phyloP scores from a whole-genome alignment of 2,113 vertebrate species.

The Sterrhoptilus dennistouni region DNA sequence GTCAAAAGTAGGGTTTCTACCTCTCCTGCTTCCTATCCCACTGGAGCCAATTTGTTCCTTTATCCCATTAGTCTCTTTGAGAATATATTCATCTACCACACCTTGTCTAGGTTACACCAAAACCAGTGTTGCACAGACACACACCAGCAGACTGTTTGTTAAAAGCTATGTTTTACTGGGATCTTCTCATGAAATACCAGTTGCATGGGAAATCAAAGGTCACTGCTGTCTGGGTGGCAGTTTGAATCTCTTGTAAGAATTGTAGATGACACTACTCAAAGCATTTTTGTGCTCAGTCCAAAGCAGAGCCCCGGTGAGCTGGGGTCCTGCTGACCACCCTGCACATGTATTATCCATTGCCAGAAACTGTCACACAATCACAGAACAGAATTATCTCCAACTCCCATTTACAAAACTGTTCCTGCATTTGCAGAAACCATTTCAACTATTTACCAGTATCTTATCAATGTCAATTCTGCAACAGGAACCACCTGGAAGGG shows the following conservation, averaged over 20 bases:
- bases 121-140: background rate
- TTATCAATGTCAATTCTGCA: background rate
- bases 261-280: background rate
- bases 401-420: background rate
- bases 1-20: background rate
- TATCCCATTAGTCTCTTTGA: background rate
- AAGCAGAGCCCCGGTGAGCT: background rate
- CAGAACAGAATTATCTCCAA: background rate
- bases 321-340: background rate
- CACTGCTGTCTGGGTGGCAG: background rate
- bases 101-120: background rate
- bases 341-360: rapidly evolving
- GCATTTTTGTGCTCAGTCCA: background rate
- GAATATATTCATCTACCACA: background rate
- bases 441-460: background rate
- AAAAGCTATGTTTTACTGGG: background rate
- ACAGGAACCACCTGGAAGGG: background rate
- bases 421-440: background rate
- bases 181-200: background rate
- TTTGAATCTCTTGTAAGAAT: background rate
- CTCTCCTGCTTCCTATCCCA: background rate
- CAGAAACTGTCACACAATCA: background rate
- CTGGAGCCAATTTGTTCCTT: background rate
- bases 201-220: background rate
- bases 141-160: background rate